Percentiles rank a stretch among this genome's conserved stretches.
Evolutionary conservation across 2,797 vertebrate species (phyloP).

Genomic region (Triplophysa yarkandensis): DNA sequence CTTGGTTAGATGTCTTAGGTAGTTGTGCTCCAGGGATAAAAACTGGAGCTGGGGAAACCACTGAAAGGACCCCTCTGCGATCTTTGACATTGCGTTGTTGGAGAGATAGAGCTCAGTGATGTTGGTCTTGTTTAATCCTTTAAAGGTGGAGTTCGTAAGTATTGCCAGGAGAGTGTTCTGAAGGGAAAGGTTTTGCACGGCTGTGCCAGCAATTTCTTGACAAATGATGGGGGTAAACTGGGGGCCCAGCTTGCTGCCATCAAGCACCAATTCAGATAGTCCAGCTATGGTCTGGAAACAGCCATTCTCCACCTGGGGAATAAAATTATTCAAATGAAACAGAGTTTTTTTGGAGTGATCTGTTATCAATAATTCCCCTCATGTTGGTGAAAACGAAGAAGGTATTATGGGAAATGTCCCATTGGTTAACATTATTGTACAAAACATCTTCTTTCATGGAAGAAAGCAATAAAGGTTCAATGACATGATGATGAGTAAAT

Average conservation of each 20-base stretch:
- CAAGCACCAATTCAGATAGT: slow-evolving; percentile 77
- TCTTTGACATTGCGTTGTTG: slow-evolving; percentile 71
- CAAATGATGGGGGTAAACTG: slow-evolving; percentile 71
- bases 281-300: slow-evolving; percentile 81
- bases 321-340: slow-evolving; percentile 9
- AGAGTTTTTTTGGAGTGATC: background rate
- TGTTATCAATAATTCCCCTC: no score
- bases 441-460: no score
- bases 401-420: no score
- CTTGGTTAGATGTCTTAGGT: slow-evolving; percentile 72
- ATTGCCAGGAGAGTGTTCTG: slow-evolving; percentile 68
- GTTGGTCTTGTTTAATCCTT: slow-evolving; percentile 78
- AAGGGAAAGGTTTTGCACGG: slow-evolving; percentile 78
- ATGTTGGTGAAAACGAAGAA: no score
- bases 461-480: no score
- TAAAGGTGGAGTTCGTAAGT: slow-evolving; percentile 75
- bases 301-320: slow-evolving; percentile 77
- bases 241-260: slow-evolving; percentile 71
- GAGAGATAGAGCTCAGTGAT: slow-evolving; percentile 84
- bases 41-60: slow-evolving; percentile 79
- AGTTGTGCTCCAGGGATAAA: slow-evolving; percentile 80
- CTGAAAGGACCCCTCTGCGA: slow-evolving; percentile 79
- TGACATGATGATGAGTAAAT: no score
- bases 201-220: slow-evolving; percentile 78
- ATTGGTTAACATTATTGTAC: no score